Percentiles rank a stretch among this genome's conserved stretches.
Evolutionary conservation across 2,797 vertebrate species (phyloP).

Genomic region (Enteromius radiatus): DNA sequence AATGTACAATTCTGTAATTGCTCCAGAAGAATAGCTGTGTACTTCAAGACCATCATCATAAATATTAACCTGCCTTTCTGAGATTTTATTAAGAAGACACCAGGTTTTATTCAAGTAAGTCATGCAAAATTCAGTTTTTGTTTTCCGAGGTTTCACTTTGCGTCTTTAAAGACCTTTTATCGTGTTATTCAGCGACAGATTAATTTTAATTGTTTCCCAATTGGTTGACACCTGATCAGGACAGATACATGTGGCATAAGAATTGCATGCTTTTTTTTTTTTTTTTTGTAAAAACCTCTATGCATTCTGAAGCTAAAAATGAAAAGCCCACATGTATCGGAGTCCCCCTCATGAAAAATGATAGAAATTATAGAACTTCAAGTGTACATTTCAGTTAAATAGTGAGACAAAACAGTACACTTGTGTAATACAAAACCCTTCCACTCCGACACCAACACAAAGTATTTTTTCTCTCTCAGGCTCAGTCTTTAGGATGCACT

Average conservation of each 20-base stretch:
- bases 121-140: not conserved
- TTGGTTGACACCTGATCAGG: not conserved
- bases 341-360: too few relatives aligned
- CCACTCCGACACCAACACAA: not conserved
- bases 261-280: not conserved
- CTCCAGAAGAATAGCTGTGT: not conserved
- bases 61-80: not conserved
- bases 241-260: not conserved
- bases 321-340: too few relatives aligned
- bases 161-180: not conserved
- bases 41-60: not conserved
- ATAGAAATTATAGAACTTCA: not conserved
- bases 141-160: not conserved
- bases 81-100: not conserved
- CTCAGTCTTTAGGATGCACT: not conserved
- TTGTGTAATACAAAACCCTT: not conserved
- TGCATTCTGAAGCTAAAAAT: not conserved
- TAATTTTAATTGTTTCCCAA: not conserved
- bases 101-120: slow-evolving; percentile 13
- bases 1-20: not conserved
- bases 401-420: not conserved
- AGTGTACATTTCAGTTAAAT: not conserved
- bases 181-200: not conserved
- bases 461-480: not conserved
- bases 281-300: not conserved